Percentiles rank a stretch among this genome's conserved stretches.
phyloP scores from a whole-genome alignment of 2,797 vertebrate genomes.

The Corythornis leucogaster region DNA sequence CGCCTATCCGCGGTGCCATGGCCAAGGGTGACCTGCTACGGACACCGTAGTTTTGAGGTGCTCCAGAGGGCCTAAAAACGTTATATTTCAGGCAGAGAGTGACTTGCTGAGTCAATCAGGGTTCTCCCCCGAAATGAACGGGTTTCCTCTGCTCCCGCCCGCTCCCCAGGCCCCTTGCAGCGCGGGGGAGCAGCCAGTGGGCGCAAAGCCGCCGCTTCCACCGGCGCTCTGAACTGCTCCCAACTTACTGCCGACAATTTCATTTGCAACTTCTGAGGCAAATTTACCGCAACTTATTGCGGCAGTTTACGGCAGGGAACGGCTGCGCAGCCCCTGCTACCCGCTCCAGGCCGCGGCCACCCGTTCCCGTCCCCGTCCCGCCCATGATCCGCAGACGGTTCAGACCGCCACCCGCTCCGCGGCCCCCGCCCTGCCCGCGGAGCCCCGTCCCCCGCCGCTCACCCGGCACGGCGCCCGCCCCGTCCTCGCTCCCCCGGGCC shows the following conservation, averaged over 20 bases:
- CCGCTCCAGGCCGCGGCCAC: background rate
- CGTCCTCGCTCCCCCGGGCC: background rate
- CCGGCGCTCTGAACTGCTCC: rapidly evolving
- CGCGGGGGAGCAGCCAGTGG: background rate
- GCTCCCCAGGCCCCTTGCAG: background rate
- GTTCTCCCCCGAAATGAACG: rapidly evolving
- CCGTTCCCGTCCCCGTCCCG: background rate
- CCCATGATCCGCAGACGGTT: too few relatives aligned
- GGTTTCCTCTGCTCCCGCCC: background rate
- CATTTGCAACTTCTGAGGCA: background rate
- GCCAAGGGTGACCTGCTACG: rapidly evolving
- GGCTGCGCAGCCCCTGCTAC: background rate
- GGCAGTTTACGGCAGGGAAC: background rate
- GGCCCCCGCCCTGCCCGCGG: background rate
- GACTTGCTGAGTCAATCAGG: background rate
- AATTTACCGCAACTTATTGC: background rate
- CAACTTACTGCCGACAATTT: background rate
- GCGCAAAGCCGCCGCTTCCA: rapidly evolving
- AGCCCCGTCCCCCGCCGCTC: background rate
- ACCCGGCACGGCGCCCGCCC: background rate
- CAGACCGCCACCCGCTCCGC: background rate
- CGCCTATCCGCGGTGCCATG: rapidly evolving
- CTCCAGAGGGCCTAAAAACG: rapidly evolving
- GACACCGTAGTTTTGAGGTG: rapidly evolving
- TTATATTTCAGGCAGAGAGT: rapidly evolving